phyloP scores from a whole-genome alignment of 2,113 vertebrate species.

The Solenodon paradoxus region DNA sequence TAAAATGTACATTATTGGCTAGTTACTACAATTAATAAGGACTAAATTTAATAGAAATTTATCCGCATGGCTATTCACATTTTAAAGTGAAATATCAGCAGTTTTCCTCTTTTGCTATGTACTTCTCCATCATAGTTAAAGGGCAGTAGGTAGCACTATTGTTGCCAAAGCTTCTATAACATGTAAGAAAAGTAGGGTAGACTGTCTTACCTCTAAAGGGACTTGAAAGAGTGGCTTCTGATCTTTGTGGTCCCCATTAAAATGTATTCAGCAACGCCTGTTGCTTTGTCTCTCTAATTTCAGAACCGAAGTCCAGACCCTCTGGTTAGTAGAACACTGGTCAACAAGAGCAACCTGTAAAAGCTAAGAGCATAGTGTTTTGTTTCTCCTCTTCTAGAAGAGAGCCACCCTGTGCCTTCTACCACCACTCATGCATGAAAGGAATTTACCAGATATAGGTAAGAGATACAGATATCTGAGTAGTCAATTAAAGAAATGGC shows the following conservation, averaged over 20 bases:
- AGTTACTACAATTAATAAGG: background rate
- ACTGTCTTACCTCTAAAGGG: background rate
- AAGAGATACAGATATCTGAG: background rate
- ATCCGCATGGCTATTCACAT: background rate
- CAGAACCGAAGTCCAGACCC: background rate
- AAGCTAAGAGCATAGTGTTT: background rate
- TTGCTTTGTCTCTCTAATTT: background rate
- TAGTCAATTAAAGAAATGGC: background rate
- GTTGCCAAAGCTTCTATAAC: background rate
- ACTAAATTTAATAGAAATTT: background rate
- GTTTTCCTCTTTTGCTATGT: background rate
- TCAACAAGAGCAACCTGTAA: background rate
- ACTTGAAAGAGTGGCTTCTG: background rate
- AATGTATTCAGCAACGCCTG: background rate
- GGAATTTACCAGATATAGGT: background rate
- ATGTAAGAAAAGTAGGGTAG: background rate
- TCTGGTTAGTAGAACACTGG: background rate
- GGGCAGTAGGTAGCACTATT: background rate
- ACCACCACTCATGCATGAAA: background rate
- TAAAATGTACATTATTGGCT: background rate
- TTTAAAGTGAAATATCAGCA: background rate
- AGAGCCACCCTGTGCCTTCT: background rate
- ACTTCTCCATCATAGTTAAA: background rate
- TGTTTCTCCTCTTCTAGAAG: background rate
- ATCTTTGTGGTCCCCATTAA: background rate